Base-by-base conservation (phyloP, 2,888 invertebrate species). In the Xanthia togata region DNA sequence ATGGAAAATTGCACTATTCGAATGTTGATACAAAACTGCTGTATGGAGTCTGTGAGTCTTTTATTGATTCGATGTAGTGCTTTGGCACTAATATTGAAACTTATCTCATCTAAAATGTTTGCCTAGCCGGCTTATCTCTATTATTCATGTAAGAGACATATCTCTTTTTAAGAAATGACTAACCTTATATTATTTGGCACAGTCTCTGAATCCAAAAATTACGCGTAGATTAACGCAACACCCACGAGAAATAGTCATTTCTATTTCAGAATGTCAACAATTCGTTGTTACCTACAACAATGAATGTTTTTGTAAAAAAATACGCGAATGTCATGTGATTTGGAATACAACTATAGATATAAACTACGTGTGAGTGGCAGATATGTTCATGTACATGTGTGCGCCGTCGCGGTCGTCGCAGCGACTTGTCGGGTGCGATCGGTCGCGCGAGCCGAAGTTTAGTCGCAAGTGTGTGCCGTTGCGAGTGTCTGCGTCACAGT, bases 371-470 rank as follows among this genome's bases (percentile, higher is more conserved):
- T 96, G 95, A 17, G 96, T 93, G 62, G 96, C 94, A 26, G 96
- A 96, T 90, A 97, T 95, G 85, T 96, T 97, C 94, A 97, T 97
- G 77, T 97, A 97, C 93, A 96, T 92, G 87, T 96, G 96, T 0
- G 95, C 94, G 9, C 91, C 92, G 83, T 95, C 95, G 64, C 92
- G 90, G 71, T 94, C 93, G 89, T 95, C 94, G 87, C 93, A 93
- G 74, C 93, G 92, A 20, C 83, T 81, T 53, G 85, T 68, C 68
- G 89, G 78, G 41, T 84, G 79, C 65, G 89, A 73, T 53, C 92
- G 91, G 68, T 94, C 95, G 77, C 94, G 93, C 4, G 92, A 80
- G 3, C 90, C 87, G 88, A 96, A 96, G 86, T 92, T 95, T 50
- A 96, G 92, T 62, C 96, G 93, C 85, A 96, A 80, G 87, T 96